phyloP scores from a whole-genome alignment of 2,888 invertebrate genomes.

The Caenorhabditis sp. region DNA sequence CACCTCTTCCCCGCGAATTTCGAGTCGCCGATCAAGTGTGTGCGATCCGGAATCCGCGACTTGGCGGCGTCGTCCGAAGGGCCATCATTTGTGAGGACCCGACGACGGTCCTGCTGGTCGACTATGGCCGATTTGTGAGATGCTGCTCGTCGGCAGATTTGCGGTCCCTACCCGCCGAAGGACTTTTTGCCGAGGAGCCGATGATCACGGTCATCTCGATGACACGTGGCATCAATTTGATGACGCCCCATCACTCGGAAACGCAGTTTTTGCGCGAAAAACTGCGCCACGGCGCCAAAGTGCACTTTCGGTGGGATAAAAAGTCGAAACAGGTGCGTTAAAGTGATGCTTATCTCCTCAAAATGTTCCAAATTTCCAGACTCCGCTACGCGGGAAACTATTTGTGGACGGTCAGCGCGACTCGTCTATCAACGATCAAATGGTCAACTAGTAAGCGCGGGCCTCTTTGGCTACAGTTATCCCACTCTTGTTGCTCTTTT shows the following conservation, averaged over 20 bases:
- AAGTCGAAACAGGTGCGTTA: conserved; percentile 34
- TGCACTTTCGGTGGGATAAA: conserved; percentile 50
- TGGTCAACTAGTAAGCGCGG: conserved; percentile 30
- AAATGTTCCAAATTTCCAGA: conserved; percentile 7
- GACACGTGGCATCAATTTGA: neutral
- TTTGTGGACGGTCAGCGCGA: neutral
- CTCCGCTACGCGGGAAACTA: conserved; percentile 23
- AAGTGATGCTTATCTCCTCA: neutral
- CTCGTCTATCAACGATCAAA: conserved; percentile 22
- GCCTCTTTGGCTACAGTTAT: neutral
- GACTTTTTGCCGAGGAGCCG: conserved; percentile 9
- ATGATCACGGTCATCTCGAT: conserved; percentile 31
- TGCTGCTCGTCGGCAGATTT: conserved; percentile 1
- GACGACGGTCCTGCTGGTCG: conserved; percentile 22
- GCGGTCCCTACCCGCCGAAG: conserved; percentile 16
- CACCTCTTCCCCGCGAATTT: conserved; percentile 1
- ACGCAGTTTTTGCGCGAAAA: conserved; percentile 27
- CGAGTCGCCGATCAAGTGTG: conserved; percentile 2
- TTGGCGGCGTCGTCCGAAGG: neutral
- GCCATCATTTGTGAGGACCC: conserved; percentile 20
- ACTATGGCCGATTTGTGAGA: conserved; percentile 35
- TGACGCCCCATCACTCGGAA: conserved; percentile 45
- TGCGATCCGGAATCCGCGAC: conserved; percentile 18
- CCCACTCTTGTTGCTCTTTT: neutral
- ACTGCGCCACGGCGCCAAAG: conserved; percentile 6